Conservation (phyloP, 2,113 vertebrate species). For the Hypocryptadius cinnamomeus region DNA sequence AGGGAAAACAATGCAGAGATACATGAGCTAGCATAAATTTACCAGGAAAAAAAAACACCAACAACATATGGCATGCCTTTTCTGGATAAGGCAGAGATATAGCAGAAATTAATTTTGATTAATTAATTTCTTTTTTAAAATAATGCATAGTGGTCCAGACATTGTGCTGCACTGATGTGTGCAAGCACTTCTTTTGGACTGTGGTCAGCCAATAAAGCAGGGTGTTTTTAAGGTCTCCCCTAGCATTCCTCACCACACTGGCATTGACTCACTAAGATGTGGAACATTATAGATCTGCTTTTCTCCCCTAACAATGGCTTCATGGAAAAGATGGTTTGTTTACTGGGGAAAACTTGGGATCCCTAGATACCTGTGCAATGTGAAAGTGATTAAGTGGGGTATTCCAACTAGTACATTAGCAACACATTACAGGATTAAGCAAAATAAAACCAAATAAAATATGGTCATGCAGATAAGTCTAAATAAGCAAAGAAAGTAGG, state of each 20-base stretch:
- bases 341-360: neutral
- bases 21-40: neutral
- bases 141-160: neutral
- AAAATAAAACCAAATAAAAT: neutral
- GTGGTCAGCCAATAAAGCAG: neutral
- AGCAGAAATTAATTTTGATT: neutral
- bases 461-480: neutral
- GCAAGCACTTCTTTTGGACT: neutral
- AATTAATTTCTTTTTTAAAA: neutral
- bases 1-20: neutral
- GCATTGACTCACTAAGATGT: neutral
- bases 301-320: neutral
- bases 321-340: neutral
- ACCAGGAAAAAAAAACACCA: neutral
- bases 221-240: neutral
- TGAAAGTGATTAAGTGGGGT: neutral
- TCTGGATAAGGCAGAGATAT: neutral
- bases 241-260: neutral
- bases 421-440: neutral
- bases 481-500: neutral
- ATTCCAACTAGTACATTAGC: neutral
- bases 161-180: neutral
- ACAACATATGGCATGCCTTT: neutral
- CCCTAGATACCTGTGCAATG: neutral
- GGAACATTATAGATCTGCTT: neutral